Conservation (phyloP, 2,113 vertebrate species). For the Acrocephalus arundinaceus region DNA sequence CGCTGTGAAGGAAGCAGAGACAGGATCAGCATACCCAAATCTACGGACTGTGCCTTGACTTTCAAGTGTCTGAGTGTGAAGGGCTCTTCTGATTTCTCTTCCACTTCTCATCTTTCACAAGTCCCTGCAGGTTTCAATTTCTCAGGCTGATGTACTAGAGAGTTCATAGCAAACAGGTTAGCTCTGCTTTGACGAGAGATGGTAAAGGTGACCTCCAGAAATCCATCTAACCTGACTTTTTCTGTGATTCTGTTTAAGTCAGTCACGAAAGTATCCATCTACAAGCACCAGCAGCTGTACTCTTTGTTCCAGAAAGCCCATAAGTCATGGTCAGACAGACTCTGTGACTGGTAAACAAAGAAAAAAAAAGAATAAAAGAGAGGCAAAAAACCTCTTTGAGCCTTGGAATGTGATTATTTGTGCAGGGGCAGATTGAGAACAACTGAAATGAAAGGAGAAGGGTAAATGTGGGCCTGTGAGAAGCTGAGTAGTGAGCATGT, state of each 20-base stretch:
- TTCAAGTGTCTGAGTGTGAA: neutral
- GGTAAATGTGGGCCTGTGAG: neutral
- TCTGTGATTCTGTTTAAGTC: neutral
- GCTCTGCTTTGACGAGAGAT: neutral
- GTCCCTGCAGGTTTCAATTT: neutral
- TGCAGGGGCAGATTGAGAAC: neutral
- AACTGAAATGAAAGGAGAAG: slow-evolving; percentile 18
- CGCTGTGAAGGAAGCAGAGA: neutral
- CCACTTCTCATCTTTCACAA: neutral
- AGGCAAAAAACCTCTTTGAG: neutral
- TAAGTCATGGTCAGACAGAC: neutral
- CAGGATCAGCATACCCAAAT: neutral
- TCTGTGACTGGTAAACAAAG: slow-evolving; percentile 14
- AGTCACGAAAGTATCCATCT: neutral
- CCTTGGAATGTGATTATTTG: slow-evolving; percentile 16
- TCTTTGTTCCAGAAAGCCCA: neutral
- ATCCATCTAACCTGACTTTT: neutral
- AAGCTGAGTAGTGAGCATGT: slow-evolving; percentile 27
- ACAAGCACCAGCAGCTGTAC: neutral
- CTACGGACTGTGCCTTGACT: neutral
- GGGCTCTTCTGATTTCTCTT: neutral
- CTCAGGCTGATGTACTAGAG: neutral
- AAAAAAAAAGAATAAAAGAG: neutral
- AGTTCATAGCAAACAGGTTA: neutral
- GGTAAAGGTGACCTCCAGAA: neutral